These are phyloP conservation scores for Cryptus armator DNA, from an alignment of 2,888 invertebrate genomes.

Conservation along the genomic window DNA sequence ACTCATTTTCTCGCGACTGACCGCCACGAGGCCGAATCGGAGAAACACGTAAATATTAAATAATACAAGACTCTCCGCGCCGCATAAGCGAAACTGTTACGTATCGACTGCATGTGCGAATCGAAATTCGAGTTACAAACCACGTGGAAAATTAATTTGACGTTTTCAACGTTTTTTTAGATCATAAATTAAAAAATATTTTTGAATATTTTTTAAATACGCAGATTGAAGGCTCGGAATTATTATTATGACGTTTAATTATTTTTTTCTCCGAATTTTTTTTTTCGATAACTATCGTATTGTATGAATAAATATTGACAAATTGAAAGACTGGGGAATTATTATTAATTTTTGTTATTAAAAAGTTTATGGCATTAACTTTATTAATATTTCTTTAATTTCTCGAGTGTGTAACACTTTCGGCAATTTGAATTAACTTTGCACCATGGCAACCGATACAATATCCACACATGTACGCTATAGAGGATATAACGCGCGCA, in stretches of 20 bases:
- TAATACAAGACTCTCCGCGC: slow-evolving; percentile 37
- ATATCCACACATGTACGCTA: background rate
- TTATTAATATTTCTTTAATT: background rate
- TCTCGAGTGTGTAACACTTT: background rate
- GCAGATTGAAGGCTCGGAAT: background rate
- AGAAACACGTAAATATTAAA: slow-evolving; percentile 47
- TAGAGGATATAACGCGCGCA: background rate
- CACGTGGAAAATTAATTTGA: background rate
- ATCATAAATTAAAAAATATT: background rate
- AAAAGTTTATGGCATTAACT: background rate
- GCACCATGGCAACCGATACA: background rate
- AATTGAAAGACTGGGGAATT: background rate
- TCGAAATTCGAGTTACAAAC: background rate
- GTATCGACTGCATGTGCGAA: slow-evolving; percentile 17
- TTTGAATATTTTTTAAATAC: background rate
- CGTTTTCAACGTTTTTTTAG: background rate
- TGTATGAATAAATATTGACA: too few species aligned
- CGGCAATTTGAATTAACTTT: background rate
- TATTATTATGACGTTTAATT: background rate
- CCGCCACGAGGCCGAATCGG: slow-evolving; percentile 37
- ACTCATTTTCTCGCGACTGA: slow-evolving; percentile 16
- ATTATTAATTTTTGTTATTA: background rate
- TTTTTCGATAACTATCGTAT: background rate
- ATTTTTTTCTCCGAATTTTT: background rate
- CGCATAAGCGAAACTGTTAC: slow-evolving; percentile 17